Conservation (phyloP, 2,113 vertebrate species). For the Antechinus flavipes region DNA sequence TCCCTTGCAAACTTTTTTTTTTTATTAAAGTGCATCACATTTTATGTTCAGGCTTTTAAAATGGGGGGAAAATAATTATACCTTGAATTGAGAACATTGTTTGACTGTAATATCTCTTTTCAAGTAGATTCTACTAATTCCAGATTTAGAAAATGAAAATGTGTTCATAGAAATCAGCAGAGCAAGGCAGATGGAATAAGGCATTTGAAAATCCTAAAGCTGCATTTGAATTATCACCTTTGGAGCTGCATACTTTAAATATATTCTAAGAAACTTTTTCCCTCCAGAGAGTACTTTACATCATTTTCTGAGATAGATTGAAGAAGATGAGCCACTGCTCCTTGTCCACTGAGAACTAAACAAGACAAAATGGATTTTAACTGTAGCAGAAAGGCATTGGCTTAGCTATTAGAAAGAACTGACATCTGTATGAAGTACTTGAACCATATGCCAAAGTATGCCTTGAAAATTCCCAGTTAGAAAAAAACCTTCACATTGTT, state of each 20-base stretch:
- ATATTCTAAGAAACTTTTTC: slow-evolving; percentile 62
- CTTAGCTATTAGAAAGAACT: slow-evolving; percentile 39
- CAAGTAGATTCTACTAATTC: slow-evolving; percentile 65
- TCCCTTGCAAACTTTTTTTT: slow-evolving; percentile 53
- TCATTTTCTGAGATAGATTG: slow-evolving; percentile 14
- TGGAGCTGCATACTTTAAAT: slow-evolving; percentile 58
- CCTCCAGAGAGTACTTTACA: slow-evolving; percentile 7
- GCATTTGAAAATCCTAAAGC: slow-evolving; percentile 62
- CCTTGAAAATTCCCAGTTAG: not conserved
- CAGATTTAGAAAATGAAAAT: slow-evolving; percentile 73
- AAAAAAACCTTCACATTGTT: not conserved
- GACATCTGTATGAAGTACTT: not conserved
- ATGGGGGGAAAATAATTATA: slow-evolving; percentile 61
- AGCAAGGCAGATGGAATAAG: slow-evolving; percentile 65
- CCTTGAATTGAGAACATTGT: slow-evolving; percentile 56
- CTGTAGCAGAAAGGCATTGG: slow-evolving; percentile 28
- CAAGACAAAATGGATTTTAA: slow-evolving; percentile 11
- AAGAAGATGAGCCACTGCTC: slow-evolving; percentile 2
- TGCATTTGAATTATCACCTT: slow-evolving; percentile 64
- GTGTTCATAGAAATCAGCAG: slow-evolving; percentile 68
- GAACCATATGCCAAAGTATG: not conserved
- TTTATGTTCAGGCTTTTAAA: slow-evolving; percentile 63
- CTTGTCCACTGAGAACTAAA: slow-evolving; percentile 37
- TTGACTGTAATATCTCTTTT: slow-evolving; percentile 70
- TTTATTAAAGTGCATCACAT: slow-evolving; percentile 54